Evolutionary conservation across 2,888 invertebrate species (phyloP).

Genomic region (Venustoraphidia nigricollis): DNA sequence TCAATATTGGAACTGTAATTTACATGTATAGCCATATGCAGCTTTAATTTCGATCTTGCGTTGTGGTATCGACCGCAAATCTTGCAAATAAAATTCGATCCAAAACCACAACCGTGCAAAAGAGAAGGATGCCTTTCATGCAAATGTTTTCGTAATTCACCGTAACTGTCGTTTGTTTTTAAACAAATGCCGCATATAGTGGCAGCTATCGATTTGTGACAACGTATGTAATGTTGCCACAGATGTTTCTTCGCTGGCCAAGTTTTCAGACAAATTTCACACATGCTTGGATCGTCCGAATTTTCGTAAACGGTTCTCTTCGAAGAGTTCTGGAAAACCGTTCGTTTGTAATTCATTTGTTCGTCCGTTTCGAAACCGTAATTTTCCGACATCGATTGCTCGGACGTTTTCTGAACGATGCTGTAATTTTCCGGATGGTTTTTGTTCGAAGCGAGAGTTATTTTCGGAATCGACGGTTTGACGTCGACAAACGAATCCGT

Average conservation of each 20-base stretch:
- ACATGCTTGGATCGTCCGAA: slow-evolving; percentile 27
- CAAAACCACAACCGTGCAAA: slow-evolving; percentile 31
- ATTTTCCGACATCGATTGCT: not conserved
- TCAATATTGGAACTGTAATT: slow-evolving; percentile 21
- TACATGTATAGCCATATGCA: slow-evolving; percentile 40
- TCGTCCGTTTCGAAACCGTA: not conserved
- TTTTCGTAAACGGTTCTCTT: slow-evolving; percentile 38
- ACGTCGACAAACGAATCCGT: not conserved
- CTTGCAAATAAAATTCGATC: slow-evolving; percentile 40
- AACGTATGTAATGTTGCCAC: slow-evolving; percentile 41
- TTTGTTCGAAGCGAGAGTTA: slow-evolving; percentile 2
- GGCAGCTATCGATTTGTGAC: slow-evolving; percentile 38
- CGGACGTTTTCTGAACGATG: not conserved
- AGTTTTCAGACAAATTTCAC: slow-evolving; percentile 41
- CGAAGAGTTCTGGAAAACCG: slow-evolving; percentile 18
- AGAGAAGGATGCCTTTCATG: slow-evolving; percentile 31
- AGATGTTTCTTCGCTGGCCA: slow-evolving; percentile 44
- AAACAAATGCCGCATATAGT: slow-evolving; percentile 42
- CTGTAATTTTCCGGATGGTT: slow-evolving; percentile 2
- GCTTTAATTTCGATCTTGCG: slow-evolving; percentile 34
- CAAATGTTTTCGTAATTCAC: slow-evolving; percentile 31
- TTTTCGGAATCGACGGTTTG: slow-evolving; percentile 1
- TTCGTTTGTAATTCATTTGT: too few species aligned
- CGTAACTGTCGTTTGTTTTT: slow-evolving; percentile 34
- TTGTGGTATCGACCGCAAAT: slow-evolving; percentile 38